A percentile compares a stretch with the other conserved stretches of the same genome.
phyloP scores from a whole-genome alignment of 2,888 invertebrate species.

The Dicranocentrus wangi region DNA sequence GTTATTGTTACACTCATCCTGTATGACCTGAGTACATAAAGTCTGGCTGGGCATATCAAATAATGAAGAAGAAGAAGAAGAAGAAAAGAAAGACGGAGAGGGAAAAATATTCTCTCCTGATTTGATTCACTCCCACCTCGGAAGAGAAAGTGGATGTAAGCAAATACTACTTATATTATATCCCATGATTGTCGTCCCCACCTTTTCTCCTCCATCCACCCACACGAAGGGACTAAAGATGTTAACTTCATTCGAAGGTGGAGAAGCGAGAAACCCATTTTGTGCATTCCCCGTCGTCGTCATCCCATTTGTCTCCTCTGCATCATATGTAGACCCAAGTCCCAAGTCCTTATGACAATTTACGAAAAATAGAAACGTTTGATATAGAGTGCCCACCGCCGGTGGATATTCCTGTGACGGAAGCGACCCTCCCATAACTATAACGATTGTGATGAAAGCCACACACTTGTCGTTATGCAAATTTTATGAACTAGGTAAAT shows the following conservation, averaged over 20 bases:
- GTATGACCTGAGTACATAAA: not conserved
- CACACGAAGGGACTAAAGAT: not conserved
- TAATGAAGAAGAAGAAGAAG: not conserved
- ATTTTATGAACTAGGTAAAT: slow-evolving; percentile 51
- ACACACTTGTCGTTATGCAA: slow-evolving; percentile 46
- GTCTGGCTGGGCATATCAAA: not conserved
- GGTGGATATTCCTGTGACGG: no score
- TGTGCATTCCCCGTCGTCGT: not conserved
- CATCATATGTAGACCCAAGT: no score
- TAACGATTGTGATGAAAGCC: slow-evolving; percentile 54
- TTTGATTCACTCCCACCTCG: not conserved
- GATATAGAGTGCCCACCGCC: no score
- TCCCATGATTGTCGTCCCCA: slow-evolving; percentile 12
- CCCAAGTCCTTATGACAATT: no score
- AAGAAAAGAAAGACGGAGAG: not conserved
- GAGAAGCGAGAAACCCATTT: slow-evolving; percentile 11
- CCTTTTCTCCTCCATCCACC: not conserved
- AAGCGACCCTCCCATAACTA: slow-evolving; percentile 23
- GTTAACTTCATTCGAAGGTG: not conserved
- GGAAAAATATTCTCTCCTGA: not conserved
- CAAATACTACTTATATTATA: not conserved
- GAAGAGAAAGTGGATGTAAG: not conserved
- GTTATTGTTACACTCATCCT: slow-evolving; percentile 30
- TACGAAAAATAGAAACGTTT: no score
- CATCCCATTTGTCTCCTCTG: no score